Base-by-base conservation (phyloP, 2,888 invertebrate genomes). In the Nemapogon koenigi region DNA sequence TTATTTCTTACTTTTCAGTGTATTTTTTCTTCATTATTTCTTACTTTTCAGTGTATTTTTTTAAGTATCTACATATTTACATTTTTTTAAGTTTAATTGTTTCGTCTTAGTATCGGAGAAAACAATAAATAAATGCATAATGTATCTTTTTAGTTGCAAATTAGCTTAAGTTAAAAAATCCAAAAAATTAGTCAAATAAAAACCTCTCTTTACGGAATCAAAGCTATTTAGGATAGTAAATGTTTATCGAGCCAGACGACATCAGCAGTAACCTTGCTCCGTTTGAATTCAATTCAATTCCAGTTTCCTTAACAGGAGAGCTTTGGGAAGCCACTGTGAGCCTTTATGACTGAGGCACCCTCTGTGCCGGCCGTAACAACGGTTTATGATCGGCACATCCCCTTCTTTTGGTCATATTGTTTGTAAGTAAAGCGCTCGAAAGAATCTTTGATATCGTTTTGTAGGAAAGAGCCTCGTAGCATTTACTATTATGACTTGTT, bases 381-480 rank as follows among this genome's bases (percentile, higher is more conserved):
- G 51, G 51, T 75, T 76, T 75, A 73, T 65, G 72, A 71, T 43
- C 56, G 47, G 52, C 51, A 50, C 62, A 62, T 62, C 37, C 62
- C 59, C 55, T 57, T 55, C 53, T 53, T 56, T 53, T 54, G 48
- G 49, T 54, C 56, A 55, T 60, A 63, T 64, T 58, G 63, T 62
- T 63, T 49, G 54, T 55, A 61, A 66, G 55, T 61, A 59, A 62
- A 60, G 51, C 51, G 53, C 48, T 54, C 56, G 50, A 58, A 63
- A 45, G 45, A 43, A 41, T 45, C 44, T 40, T 39, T 38, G 14
- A 41, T 53, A 52, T 49, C 52, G 52, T 55, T 55, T 52, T 49
- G 50, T 50, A 45, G 50, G 55, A 22, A 22, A 22, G 10, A 22
- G 22, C 22, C 22, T 22, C 10, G 10, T 7, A 22, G 10, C 6